Percentiles rank a stretch among this genome's conserved stretches.
phyloP scores from a whole-genome alignment of 2,888 invertebrate species.

The Linyphia triangularis region DNA sequence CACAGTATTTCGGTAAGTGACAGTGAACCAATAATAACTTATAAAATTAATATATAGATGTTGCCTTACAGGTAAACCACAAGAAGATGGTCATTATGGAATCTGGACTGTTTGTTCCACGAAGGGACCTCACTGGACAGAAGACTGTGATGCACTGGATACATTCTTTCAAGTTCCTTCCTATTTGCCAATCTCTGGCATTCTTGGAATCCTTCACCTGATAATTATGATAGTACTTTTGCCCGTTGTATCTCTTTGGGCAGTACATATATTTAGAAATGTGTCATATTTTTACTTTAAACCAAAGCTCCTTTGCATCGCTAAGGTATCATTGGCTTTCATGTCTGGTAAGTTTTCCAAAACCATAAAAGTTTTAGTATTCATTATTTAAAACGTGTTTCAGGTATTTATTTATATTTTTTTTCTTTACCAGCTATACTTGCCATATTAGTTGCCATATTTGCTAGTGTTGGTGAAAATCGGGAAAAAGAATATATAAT shows the following conservation, averaged over 20 bases:
- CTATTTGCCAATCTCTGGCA: constrained; percentile 26
- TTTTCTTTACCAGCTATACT: constrained; percentile 22
- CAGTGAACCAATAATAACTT: too few species aligned
- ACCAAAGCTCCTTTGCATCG: constrained; percentile 32
- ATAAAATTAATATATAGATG: not conserved
- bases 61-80: constrained; percentile 44
- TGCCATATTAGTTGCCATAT: constrained; percentile 36
- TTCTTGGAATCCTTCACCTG: constrained; percentile 30
- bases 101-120: constrained; percentile 55
- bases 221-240: constrained; percentile 7
- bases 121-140: constrained; percentile 49
- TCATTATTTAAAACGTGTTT: too few species aligned
- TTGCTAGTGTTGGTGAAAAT: constrained; percentile 46
- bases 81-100: constrained; percentile 69
- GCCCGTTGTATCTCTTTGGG: constrained; percentile 26
- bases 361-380: too few species aligned
- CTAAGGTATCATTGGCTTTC: constrained; percentile 36
- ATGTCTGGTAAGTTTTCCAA: constrained; percentile 39
- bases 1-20: not conserved
- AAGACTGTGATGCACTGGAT: constrained; percentile 61
- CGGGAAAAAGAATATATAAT: constrained; percentile 17
- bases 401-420: too few species aligned
- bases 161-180: constrained; percentile 58
- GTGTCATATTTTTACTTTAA: constrained; percentile 7
- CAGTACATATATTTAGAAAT: constrained; percentile 4